Base-by-base conservation (phyloP, 2,113 vertebrate genomes). In the Dipodomys merriami region DNA sequence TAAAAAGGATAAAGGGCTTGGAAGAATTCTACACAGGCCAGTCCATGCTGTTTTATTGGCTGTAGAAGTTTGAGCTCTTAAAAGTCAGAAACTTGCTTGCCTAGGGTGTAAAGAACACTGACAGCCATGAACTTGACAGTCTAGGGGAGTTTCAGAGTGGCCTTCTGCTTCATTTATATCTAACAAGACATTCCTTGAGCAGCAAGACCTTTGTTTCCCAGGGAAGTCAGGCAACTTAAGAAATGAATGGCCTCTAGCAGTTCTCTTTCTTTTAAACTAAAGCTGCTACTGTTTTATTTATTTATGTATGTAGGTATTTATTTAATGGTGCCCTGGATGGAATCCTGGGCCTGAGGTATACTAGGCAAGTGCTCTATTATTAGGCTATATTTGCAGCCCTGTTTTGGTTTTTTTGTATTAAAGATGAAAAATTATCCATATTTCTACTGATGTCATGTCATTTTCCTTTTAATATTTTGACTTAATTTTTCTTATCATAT, bases 261-360 rank as follows among this genome's bases (percentile, higher is more conserved):
- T 83, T 92, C 53, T 86, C 57, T 77, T 93, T 73, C 20, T 91
- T 91, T 95, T 69, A 57, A 87, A 91, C 1, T 19, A 73, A 84
- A 79, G 57, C n/a, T 83, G 18, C 49, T 76, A 77, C 53, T 18
- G 15, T 57, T 39, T 6, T 64, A 7, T 77, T 65, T 72, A 27
- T 69, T 46, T 60, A 20, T 53, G 71, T 23, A 23, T 44, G 13
- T 1, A 9, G 29, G 29, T 18, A n/a, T 64, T 29, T 77, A 35
- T 57, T 77, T 57, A 57, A 57, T 57, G 13, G n/a, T 35, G 53
- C 29, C 33, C 39, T 8, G 18, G 39, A 64, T 64, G 9, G 30
- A 86, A 72, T 15, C 29, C 53, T 1, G 49, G 83, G 18, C 27
- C 49, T 85, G 18, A 20, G n/a, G 15, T 49, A 62, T 62, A n/a